These are phyloP conservation scores for Drosophila prolongata DNA, from an alignment of 2,888 invertebrate genomes.

Conservation along the genomic window DNA sequence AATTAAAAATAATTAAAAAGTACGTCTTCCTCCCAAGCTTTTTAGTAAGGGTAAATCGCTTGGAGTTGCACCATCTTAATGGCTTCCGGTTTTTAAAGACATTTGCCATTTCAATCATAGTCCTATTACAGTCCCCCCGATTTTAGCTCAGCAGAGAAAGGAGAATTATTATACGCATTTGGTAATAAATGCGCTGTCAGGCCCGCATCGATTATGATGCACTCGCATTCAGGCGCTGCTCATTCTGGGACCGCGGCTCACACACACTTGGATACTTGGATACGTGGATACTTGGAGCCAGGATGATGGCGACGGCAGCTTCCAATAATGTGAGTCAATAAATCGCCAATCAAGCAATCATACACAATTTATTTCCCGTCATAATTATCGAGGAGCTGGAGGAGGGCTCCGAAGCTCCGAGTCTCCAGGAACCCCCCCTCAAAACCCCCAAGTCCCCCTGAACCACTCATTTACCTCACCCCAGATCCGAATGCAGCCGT, in stretches of 20 bases:
- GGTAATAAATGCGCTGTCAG: slow-evolving; percentile 80
- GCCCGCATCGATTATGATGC: slow-evolving; percentile 79
- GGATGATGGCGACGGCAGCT: slow-evolving; percentile 59
- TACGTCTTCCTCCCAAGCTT: not conserved
- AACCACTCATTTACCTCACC: slow-evolving; percentile 26
- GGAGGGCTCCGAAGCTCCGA: slow-evolving; percentile 21
- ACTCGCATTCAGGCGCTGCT: slow-evolving; percentile 47
- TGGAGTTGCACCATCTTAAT: slow-evolving; percentile 49
- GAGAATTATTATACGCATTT: slow-evolving; percentile 72
- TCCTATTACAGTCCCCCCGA: slow-evolving; percentile 45
- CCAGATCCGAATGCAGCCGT: slow-evolving; percentile 49
- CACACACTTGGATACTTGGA: slow-evolving; percentile 18
- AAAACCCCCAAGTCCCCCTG: slow-evolving; percentile 2
- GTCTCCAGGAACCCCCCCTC: not conserved
- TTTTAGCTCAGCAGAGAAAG: slow-evolving; percentile 33
- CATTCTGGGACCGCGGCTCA: slow-evolving; percentile 7
- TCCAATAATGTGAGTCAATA: slow-evolving; percentile 82
- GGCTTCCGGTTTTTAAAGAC: slow-evolving; percentile 67
- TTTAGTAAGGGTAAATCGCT: not conserved
- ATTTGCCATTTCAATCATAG: slow-evolving; percentile 69
- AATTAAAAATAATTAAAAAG: no score
- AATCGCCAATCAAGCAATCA: slow-evolving; percentile 83
- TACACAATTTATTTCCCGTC: slow-evolving; percentile 83
- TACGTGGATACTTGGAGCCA: slow-evolving; percentile 40
- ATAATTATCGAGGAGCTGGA: slow-evolving; percentile 78